Base-by-base conservation (phyloP, 2,113 vertebrate genomes). In the Barbus barbus region DNA sequence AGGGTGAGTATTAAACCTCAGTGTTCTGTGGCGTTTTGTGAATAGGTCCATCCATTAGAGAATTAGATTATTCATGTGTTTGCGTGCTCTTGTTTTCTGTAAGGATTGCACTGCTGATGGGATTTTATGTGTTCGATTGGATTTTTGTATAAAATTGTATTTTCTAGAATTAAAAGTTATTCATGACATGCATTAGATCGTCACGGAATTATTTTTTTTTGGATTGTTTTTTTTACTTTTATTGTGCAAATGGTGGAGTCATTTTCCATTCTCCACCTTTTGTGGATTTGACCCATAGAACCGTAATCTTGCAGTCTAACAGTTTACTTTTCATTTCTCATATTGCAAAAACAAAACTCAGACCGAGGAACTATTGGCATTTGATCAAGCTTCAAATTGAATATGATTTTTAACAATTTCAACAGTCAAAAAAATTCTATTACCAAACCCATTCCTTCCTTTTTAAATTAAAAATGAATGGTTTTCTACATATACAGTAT, bases 1-100 rank as follows among this genome's bases (percentile, higher is more conserved):
- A 83, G 83, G 81, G 85, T 87, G 81, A 89, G 88, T 85, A 18
- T 63, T 4, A 33, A 26, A 36, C 11, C 22, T 46, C 44, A 14
- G 13, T 51, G 48, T 51, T 51, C 48, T 16, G 48, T 18, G 48
- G 16, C 1, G 16, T 18, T 20, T 51, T 2, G 3, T 41, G 13
- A 65, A 44, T 0, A n/a, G 67, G 67, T 41, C 4, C 9, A 22
- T 41, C 4, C 33, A 41, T 7, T n/a, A 41, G 20, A 38, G 20
- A 36, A 20, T 18, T 22, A 5, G 24, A 67, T 67, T 20, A 67
- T 20, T 33, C 7, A 9, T 67, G 63, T 67, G 20, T 41, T 41
- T 71, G 22, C 22, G 13, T 72, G 36, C 31, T 13, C 22, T n/a
- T n/a, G 67, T 38, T 41, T 33, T 71, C 67, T 41, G 67, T 8